Evolutionary conservation across 2,113 vertebrate species (phyloP).

Genomic region (Burhinus oedicnemus): DNA sequence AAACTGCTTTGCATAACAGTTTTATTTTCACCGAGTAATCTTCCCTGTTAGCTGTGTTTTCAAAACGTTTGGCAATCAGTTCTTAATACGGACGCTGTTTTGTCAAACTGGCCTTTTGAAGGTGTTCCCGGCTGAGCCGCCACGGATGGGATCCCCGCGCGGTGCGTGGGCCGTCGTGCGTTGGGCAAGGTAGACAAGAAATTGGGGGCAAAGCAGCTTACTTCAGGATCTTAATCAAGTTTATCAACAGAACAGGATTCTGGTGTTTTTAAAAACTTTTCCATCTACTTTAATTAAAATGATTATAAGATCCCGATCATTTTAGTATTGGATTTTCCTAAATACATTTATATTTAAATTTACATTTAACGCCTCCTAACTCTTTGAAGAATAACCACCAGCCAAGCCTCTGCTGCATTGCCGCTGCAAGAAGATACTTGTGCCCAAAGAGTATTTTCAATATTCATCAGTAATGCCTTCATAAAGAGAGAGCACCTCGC

Average conservation of each 20-base stretch:
- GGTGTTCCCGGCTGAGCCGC: not conserved
- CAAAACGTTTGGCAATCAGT: not conserved
- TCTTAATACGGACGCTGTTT: not conserved
- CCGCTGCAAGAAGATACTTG: constrained; percentile 58
- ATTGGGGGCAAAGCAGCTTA: not conserved
- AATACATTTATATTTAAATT: constrained; percentile 46
- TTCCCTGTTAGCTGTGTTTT: not conserved
- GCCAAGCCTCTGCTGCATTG: not conserved
- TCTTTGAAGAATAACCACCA: constrained; percentile 44
- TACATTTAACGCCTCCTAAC: not conserved
- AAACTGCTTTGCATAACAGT: not conserved
- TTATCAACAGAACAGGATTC: not conserved
- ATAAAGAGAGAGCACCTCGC: not conserved
- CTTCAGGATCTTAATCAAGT: not conserved
- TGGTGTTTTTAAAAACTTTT: not conserved
- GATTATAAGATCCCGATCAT: not conserved
- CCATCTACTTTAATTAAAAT: constrained; percentile 30
- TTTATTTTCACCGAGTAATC: not conserved
- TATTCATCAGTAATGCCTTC: constrained; percentile 37
- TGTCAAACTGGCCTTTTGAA: not conserved
- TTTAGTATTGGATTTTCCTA: constrained; percentile 42
- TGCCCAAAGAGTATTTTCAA: constrained; percentile 25
- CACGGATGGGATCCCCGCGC: not conserved
- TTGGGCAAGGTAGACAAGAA: not conserved
- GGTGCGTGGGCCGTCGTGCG: not conserved